Percentiles rank a stretch among this genome's conserved stretches.
Conservation (phyloP, 2,113 vertebrate genomes). For the Pseudorasbora parva region DNA sequence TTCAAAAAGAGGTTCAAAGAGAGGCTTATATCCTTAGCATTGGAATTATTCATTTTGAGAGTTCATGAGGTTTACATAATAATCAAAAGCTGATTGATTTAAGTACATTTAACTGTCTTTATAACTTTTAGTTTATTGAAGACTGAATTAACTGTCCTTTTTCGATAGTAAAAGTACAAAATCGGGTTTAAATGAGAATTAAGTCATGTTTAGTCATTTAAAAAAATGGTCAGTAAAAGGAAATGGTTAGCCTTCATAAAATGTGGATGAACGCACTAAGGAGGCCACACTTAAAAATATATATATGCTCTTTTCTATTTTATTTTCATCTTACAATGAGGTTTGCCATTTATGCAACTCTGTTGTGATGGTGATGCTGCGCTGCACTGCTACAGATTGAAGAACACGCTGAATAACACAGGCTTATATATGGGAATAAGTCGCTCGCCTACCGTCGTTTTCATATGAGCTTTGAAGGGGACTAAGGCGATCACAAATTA, state of each 20-base stretch:
- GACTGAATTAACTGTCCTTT: neutral
- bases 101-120: neutral
- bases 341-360: neutral
- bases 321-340: neutral
- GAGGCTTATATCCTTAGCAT: neutral
- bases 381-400: no score
- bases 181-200: neutral
- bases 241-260: neutral
- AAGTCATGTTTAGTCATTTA: neutral
- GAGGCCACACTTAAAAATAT: neutral
- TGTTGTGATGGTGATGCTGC: no score
- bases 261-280: neutral
- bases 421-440: no score
- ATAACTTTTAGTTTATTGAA: neutral
- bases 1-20: neutral
- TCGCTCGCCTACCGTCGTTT: no score
- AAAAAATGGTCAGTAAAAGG: neutral
- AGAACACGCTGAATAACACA: no score
- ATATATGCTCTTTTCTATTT: neutral
- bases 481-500: no score
- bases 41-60: neutral
- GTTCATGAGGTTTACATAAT: constrained; percentile 9
- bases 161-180: neutral
- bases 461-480: no score
- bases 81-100: neutral